These are phyloP conservation scores for Argyresthia albistria DNA, from an alignment of 2,888 invertebrate genomes.

Conservation along the genomic window DNA sequence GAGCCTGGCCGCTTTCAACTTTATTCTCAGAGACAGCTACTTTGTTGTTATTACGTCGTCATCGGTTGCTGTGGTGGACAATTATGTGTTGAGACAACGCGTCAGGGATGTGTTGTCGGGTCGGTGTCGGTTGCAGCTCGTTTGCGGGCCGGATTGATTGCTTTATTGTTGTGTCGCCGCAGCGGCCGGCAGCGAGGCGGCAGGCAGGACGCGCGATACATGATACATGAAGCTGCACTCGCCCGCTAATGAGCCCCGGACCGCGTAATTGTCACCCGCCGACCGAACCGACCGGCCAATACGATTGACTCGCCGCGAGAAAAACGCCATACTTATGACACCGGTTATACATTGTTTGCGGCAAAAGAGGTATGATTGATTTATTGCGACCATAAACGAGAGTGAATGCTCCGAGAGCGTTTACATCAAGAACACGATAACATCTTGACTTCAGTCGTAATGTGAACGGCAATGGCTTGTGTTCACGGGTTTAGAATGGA, in stretches of 20 bases:
- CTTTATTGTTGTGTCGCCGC: constrained; percentile 58
- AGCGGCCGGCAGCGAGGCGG: constrained; percentile 11
- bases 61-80: background rate
- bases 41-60: background rate
- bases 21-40: background rate
- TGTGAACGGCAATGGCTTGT: background rate
- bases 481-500: too few species aligned
- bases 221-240: constrained; percentile 59
- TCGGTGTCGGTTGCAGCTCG: constrained; percentile 27
- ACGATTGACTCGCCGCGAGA: constrained; percentile 38
- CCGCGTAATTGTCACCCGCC: constrained; percentile 53
- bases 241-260: constrained; percentile 54
- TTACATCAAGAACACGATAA: background rate
- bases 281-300: constrained; percentile 14
- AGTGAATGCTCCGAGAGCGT: background rate
- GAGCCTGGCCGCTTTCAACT: background rate
- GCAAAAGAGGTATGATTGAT: constrained; percentile 31
- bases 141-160: constrained; percentile 59
- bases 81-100: background rate
- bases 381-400: constrained; percentile 25
- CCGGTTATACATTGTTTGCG: constrained; percentile 28
- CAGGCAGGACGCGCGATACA: constrained; percentile 51
- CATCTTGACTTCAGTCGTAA: background rate
- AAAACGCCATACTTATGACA: constrained; percentile 35
- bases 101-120: background rate